phyloP scores from a whole-genome alignment of 2,113 vertebrate genomes.

The Seriola quinqueradiata region DNA sequence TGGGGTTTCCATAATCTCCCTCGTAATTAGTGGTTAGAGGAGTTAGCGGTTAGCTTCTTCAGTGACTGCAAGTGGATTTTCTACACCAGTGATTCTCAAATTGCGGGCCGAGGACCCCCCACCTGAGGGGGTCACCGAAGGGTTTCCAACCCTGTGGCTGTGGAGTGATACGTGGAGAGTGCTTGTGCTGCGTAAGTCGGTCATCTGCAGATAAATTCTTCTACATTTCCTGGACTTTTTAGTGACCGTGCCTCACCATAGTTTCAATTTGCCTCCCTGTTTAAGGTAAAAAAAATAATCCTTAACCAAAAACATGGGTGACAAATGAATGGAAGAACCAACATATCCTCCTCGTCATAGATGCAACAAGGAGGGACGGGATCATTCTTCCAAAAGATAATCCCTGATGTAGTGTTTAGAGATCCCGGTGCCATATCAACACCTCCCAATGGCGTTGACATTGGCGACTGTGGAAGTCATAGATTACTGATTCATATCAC shows the following conservation, averaged over 20 bases:
- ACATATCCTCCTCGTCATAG: too few species aligned
- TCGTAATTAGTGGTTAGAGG: conserved; percentile 72
- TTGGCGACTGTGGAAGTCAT: too few species aligned
- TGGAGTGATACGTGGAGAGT: not conserved
- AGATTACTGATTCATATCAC: too few species aligned
- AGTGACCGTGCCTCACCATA: too few species aligned
- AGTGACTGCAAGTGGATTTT: conserved; percentile 75
- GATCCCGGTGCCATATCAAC: too few species aligned
- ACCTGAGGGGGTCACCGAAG: conserved; percentile 25
- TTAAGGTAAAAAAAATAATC: too few species aligned
- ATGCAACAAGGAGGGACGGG: not conserved
- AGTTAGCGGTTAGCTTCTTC: conserved; percentile 75
- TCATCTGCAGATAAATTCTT: not conserved
- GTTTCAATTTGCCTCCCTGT: too few species aligned
- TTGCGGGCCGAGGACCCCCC: conserved; percentile 52
- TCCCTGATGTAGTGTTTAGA: not conserved
- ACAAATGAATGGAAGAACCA: too few species aligned
- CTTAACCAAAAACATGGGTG: too few species aligned
- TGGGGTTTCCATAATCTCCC: conserved; percentile 61
- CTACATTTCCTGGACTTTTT: too few species aligned
- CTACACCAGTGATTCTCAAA: conserved; percentile 45
- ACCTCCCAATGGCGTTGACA: not conserved
- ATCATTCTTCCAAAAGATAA: not conserved
- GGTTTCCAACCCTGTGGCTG: conserved; percentile 16
- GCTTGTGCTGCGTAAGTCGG: not conserved